Conservation (phyloP, 2,113 vertebrate species). For the Phyllostomus discolor region DNA sequence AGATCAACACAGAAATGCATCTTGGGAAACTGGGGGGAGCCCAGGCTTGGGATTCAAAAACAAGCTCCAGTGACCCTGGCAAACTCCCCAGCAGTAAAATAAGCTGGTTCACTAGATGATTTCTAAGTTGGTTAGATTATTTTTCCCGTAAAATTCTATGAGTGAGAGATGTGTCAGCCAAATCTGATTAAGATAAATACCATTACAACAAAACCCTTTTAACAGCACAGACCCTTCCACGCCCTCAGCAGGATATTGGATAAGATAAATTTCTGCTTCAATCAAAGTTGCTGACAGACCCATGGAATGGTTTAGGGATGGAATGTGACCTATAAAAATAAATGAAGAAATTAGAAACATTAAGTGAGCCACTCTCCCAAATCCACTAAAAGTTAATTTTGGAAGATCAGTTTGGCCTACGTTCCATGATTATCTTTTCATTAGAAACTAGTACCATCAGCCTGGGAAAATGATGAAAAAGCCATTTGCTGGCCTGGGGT, state of each 20-base stretch:
- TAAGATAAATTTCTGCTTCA: conserved; percentile 45
- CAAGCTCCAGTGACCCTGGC: background rate
- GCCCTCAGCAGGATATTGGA: background rate
- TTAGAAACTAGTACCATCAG: background rate
- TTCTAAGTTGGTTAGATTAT: background rate
- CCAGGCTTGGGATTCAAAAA: background rate
- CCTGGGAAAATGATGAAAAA: background rate
- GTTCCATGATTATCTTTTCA: background rate
- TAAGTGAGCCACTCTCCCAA: background rate
- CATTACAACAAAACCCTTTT: background rate
- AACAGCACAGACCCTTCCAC: background rate
- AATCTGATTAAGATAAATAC: conserved; percentile 28
- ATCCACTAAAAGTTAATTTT: conserved; percentile 1
- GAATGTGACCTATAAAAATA: conserved; percentile 26
- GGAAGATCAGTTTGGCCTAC: background rate
- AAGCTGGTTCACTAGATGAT: background rate
- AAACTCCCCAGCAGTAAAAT: background rate
- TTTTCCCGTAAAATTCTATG: background rate
- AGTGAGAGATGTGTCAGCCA: background rate
- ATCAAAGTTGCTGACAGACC: conserved; percentile 25
- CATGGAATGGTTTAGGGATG: background rate
- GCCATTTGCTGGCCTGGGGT: background rate
- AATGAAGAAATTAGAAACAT: conserved; percentile 20
- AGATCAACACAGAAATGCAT: background rate
- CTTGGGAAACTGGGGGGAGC: background rate